Conservation (phyloP, 2,888 invertebrate genomes). For the Chromoteleia sp. region DNA sequence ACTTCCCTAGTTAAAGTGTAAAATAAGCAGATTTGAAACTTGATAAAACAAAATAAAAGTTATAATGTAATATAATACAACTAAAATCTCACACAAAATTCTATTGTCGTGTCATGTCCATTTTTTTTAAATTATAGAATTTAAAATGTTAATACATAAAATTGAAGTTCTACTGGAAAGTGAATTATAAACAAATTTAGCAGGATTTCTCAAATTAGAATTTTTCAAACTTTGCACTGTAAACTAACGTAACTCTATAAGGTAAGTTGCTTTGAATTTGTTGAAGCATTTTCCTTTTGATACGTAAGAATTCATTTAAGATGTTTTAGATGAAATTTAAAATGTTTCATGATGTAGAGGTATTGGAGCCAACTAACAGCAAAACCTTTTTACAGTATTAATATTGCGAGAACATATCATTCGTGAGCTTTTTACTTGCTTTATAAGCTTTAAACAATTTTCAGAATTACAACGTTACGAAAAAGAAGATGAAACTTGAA, state of each 20-base stretch:
- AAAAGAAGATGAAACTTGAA: not conserved
- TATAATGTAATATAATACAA: too few species aligned
- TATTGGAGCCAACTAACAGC: not conserved
- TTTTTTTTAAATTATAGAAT: too few species aligned
- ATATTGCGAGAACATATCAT: conserved; percentile 3
- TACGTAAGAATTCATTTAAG: conserved; percentile 31
- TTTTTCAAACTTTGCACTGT: conserved; percentile 1
- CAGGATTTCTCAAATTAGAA: conserved; percentile 4
- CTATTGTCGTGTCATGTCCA: too few species aligned
- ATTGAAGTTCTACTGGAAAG: too few species aligned
- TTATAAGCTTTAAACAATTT: conserved; percentile 3
- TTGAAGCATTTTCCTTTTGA: not conserved
- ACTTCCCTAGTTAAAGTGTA: too few species aligned
- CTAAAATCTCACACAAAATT: too few species aligned
- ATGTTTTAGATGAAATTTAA: conserved; percentile 15
- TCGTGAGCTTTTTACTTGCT: not conserved
- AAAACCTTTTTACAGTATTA: conserved; percentile 6
- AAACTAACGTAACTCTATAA: conserved; percentile 9
- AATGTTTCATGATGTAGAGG: not conserved
- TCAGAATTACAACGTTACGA: not conserved
- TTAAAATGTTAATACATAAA: too few species aligned
- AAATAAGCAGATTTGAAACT: too few species aligned
- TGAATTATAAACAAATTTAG: not conserved
- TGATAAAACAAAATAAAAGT: too few species aligned
- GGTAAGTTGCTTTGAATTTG: conserved; percentile 8